Evolutionary conservation across 2,888 invertebrate species (phyloP), one percentile per base, ranked within the genome.

Genomic region (Conomelus anceps): DNA sequence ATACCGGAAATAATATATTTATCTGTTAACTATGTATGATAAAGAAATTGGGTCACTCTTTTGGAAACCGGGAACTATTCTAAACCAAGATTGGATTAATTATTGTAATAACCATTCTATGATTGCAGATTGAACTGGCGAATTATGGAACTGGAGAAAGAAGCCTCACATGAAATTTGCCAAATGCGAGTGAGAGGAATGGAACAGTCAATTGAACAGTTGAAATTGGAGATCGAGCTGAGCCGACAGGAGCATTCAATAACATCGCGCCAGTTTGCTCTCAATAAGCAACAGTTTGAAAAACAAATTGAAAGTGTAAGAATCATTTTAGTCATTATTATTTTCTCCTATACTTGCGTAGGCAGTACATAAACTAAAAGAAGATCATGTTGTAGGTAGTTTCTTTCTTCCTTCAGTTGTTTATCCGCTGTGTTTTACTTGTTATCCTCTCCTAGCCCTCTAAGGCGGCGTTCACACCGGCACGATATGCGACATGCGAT

Each of bases 201-300:
- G 29, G 89, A 90, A 89, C 86, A 90, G 63, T 89, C 89, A 13
- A 84, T 91, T 23, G 88, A 89, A 11, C 90, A 90, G 26, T 89
- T 89, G 87, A 91, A 91, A 89, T 88, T 89, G 86, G 91, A 91
- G 85, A 85, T 91, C 17, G 89, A 89, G 0, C 23, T 91, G 20
- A 87, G 89, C 23, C 89, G 89, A 22, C 91, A 91, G 88, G 91
- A 91, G 90, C 91, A 91, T 86, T 91, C 91, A 84, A 89, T 91
- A 34, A 91, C 91, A 22, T 24, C 88, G 22, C 89, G 90, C 34
- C 88, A 91, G 17, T 90, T 91, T 41, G 29, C 88, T 34, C 85
- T 90, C 1, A 24, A 90, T 41, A 91, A 90, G 87, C 90, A 89
- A 23, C 91, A 91, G 86, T 89, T 90, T 17, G 91, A 91, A 63